Evolutionary conservation across 37 sponge, comb jelly and placozoan genomes (phyloP).

Genomic region (Bolinopsis microptera): DNA sequence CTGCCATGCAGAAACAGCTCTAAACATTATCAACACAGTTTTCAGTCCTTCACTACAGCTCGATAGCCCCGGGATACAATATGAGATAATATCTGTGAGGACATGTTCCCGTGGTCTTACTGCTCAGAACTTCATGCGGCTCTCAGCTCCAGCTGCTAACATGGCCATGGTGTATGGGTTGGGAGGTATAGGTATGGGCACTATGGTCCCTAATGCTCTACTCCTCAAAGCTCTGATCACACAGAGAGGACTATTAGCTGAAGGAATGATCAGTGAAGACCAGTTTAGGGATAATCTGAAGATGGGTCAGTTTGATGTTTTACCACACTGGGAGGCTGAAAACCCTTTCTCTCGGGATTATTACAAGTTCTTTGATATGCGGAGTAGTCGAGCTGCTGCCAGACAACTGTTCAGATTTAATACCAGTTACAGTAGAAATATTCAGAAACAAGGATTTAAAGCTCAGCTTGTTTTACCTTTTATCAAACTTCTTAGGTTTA

Average conservation of each 20-base stretch:
- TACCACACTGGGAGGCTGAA: background rate
- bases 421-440: too few relatives aligned
- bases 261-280: background rate
- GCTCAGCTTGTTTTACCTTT: too few relatives aligned
- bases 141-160: constrained; percentile 28
- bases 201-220: constrained; percentile 1
- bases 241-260: background rate
- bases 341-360: constrained; percentile 19
- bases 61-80: background rate
- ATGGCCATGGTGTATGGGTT: constrained; percentile 47
- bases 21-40: constrained; percentile 29
- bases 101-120: constrained; percentile 21
- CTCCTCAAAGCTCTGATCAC: constrained; percentile 4
- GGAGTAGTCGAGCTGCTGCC: background rate
- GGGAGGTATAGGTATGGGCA: constrained; percentile 54
- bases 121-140: constrained; percentile 50
- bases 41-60: background rate
- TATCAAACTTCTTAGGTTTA: too few relatives aligned
- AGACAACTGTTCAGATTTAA: background rate
- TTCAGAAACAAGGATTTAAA: too few relatives aligned
- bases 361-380: background rate
- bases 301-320: background rate
- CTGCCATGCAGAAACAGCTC: background rate
- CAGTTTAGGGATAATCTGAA: background rate
- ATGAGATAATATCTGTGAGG: constrained; percentile 38